Percentiles rank a stretch among this genome's conserved stretches.
These are phyloP conservation scores for Ichneumon xanthorius DNA, from an alignment of 2,888 invertebrate genomes.

Conservation along the genomic window DNA sequence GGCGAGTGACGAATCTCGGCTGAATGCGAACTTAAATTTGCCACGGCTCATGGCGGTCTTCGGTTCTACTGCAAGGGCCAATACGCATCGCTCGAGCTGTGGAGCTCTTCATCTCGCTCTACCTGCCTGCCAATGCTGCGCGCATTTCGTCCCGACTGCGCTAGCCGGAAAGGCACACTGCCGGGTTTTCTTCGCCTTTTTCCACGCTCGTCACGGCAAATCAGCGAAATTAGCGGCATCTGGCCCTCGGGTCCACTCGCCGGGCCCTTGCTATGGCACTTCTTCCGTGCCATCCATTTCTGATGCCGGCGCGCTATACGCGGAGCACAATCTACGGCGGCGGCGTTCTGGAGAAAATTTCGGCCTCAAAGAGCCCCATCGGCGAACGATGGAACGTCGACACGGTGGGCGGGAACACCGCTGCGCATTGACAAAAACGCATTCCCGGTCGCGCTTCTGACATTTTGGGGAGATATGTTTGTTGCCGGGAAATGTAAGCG, in stretches of 20 bases:
- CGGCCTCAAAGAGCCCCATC: conserved; percentile 67
- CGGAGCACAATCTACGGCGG: conserved; percentile 33
- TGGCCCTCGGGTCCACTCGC: conserved; percentile 69
- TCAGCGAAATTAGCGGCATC: conserved; percentile 80
- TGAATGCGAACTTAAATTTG: conserved; percentile 75
- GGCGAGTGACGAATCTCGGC: conserved; percentile 76
- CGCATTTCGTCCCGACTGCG: conserved; percentile 22
- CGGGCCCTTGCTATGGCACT: not conserved
- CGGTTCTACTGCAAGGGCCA: conserved; percentile 13
- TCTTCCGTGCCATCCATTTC: conserved; percentile 2
- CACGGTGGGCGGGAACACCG: conserved; percentile 54
- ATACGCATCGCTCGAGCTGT: not conserved
- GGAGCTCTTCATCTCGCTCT: not conserved
- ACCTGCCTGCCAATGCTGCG: not conserved
- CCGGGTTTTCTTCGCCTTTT: conserved; percentile 67
- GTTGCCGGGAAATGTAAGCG: conserved; percentile 62
- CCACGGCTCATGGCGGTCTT: conserved; percentile 69
- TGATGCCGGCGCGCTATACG: conserved; percentile 8
- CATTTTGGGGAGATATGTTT: conserved; percentile 56
- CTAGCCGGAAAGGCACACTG: conserved; percentile 51
- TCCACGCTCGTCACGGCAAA: conserved; percentile 77
- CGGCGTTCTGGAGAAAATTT: conserved; percentile 69
- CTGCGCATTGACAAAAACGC: conserved; percentile 30
- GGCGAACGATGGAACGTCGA: conserved; percentile 28
- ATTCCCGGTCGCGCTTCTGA: conserved; percentile 58